A percentile compares a stretch with the other conserved stretches of the same genome.
Evolutionary conservation across 2,888 invertebrate species (phyloP).

Genomic region (Eupithecia dodoneata): DNA sequence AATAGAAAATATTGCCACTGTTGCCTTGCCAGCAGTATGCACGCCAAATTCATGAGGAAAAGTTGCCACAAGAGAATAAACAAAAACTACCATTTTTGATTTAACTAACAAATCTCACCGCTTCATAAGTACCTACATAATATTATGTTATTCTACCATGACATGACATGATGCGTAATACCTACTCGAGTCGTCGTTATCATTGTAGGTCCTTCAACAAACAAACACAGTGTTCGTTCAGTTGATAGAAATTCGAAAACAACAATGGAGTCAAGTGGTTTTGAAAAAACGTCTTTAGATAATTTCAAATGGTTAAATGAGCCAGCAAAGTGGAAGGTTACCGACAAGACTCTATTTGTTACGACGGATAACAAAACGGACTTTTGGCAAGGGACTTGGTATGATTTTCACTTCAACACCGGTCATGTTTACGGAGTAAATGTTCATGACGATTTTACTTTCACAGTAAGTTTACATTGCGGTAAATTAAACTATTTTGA

Average conservation of each 20-base stretch:
- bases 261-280: conserved; percentile 28
- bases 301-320: conserved; percentile 70
- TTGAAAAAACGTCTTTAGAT: conserved; percentile 33
- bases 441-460: conserved; percentile 63
- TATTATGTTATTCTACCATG: too few relatives aligned
- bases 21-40: background rate
- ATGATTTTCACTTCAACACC: conserved; percentile 61
- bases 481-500: background rate
- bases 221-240: background rate
- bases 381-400: conserved; percentile 73
- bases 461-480: conserved; percentile 55
- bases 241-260: background rate
- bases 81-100: background rate
- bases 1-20: conserved; percentile 33
- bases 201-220: background rate
- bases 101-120: too few relatives aligned
- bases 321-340: conserved; percentile 60
- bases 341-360: conserved; percentile 51
- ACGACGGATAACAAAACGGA: conserved; percentile 67
- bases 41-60: background rate
- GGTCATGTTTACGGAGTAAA: conserved; percentile 68
- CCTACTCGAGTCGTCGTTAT: background rate
- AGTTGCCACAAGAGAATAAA: background rate
- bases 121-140: too few relatives aligned
- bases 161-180: too few relatives aligned